Evolutionary conservation across 2,113 vertebrate species (phyloP).

Genomic region (Clarias macrocephalus): DNA sequence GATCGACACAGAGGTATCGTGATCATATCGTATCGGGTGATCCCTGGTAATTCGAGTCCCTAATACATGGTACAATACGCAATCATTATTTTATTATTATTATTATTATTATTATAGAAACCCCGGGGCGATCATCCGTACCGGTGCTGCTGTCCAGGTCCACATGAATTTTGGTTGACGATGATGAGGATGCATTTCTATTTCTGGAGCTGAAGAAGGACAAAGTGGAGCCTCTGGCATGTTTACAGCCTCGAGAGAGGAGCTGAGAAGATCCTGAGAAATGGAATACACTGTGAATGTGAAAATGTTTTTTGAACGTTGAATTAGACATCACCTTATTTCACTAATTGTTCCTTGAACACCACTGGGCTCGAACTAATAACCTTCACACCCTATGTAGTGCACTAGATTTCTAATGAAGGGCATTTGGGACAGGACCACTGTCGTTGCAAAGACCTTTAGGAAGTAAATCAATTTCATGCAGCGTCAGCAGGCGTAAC

Average conservation of each 20-base stretch:
- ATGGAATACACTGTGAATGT: background rate
- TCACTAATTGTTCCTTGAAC: background rate
- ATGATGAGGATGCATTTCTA: conserved; percentile 67
- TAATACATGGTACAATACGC: no score
- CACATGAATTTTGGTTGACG: conserved; percentile 71
- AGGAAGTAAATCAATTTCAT: no score
- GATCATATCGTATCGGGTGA: no score
- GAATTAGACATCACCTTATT: background rate
- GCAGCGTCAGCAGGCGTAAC: background rate
- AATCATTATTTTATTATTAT: background rate
- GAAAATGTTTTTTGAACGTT: background rate
- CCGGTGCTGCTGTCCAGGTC: conserved; percentile 78
- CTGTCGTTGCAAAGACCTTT: background rate
- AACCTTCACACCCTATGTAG: background rate
- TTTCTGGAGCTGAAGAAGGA: conserved; percentile 46
- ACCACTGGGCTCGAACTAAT: background rate
- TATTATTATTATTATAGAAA: background rate
- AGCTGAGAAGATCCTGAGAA: conserved; percentile 59
- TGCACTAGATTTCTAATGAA: background rate
- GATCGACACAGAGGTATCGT: no score
- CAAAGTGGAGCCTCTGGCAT: conserved; percentile 49
- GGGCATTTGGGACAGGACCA: background rate
- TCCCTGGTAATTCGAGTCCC: no score
- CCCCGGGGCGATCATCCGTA: conserved; percentile 44
- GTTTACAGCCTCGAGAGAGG: conserved; percentile 50